A percentile compares a stretch with the other conserved stretches of the same genome.
Evolutionary conservation across 1,140 invertebrate genomes (phyloP).

Genomic region (Wiebesia pumilae): DNA sequence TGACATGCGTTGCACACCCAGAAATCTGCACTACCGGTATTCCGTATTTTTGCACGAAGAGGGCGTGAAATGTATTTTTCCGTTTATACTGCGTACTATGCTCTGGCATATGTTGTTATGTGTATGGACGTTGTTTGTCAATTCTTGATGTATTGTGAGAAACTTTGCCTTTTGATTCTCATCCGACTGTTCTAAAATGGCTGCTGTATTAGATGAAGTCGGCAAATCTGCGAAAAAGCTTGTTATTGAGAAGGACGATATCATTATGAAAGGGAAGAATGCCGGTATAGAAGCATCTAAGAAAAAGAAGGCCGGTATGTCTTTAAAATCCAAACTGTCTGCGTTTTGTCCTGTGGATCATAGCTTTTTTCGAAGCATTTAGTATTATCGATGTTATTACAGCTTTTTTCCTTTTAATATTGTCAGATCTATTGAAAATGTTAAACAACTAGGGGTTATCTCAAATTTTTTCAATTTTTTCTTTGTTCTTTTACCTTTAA

Average conservation of each 20-base stretch:
- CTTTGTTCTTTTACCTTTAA: neutral
- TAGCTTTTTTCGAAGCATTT: neutral
- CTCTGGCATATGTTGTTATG: neutral
- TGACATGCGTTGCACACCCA: neutral
- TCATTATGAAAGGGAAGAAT: conserved; percentile 75
- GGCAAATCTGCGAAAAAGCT: conserved; percentile 73
- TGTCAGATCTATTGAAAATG: neutral
- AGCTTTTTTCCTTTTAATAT: neutral
- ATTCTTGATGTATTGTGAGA: conserved; percentile 20
- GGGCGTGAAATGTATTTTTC: conserved; percentile 24
- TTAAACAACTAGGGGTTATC: neutral
- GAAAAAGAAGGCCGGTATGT: conserved; percentile 81
- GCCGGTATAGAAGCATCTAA: conserved; percentile 78
- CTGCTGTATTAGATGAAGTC: conserved; percentile 76
- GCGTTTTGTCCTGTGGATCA: neutral
- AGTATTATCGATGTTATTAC: neutral
- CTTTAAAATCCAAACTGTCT: conserved; percentile 28
- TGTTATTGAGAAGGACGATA: conserved; percentile 70
- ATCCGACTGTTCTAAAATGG: conserved; percentile 69
- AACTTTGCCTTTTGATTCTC: conserved; percentile 8
- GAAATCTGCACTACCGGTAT: conserved; percentile 4
- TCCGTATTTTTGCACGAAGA: neutral
- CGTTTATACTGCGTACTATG: neutral
- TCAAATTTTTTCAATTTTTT: neutral
- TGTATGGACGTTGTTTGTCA: conserved; percentile 24